Percentiles rank a stretch among this genome's conserved stretches.
Evolutionary conservation across 1,140 invertebrate genomes (phyloP).

Genomic region (Drosophila chauvacae): DNA sequence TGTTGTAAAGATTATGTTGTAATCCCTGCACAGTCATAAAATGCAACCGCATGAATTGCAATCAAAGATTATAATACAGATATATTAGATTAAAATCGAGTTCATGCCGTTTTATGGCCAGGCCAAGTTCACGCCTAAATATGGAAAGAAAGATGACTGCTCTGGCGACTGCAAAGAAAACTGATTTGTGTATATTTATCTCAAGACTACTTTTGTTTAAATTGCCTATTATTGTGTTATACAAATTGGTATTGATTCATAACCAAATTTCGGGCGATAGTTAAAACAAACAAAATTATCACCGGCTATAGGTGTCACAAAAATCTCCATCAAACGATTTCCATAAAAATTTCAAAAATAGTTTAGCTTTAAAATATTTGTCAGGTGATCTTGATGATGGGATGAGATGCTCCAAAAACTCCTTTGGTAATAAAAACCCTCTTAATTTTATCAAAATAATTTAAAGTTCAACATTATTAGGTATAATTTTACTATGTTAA

Average conservation of each 20-base stretch:
- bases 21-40: constrained; percentile 57
- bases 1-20: constrained; percentile 55
- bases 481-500: no score
- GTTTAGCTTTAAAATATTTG: constrained; percentile 2
- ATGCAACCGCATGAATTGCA: constrained; percentile 51
- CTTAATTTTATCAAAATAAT: neutral
- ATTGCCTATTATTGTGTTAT: constrained; percentile 22
- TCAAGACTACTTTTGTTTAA: constrained; percentile 1
- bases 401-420: no score
- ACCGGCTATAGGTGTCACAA: constrained; percentile 1
- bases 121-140: constrained; percentile 48
- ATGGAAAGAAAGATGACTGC: constrained; percentile 1
- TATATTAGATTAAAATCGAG: constrained; percentile 41
- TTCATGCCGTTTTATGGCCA: constrained; percentile 27
- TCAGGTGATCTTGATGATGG: neutral
- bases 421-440: no score
- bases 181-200: constrained; percentile 11
- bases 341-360: constrained; percentile 16
- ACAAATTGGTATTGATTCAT: constrained; percentile 44
- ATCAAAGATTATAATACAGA: constrained; percentile 44
- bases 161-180: neutral
- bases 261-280: constrained; percentile 28
- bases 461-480: neutral
- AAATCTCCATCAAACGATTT: constrained; percentile 4
- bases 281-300: constrained; percentile 24